phyloP scores from a whole-genome alignment of 2,113 vertebrate species.

The Tyto alba region DNA sequence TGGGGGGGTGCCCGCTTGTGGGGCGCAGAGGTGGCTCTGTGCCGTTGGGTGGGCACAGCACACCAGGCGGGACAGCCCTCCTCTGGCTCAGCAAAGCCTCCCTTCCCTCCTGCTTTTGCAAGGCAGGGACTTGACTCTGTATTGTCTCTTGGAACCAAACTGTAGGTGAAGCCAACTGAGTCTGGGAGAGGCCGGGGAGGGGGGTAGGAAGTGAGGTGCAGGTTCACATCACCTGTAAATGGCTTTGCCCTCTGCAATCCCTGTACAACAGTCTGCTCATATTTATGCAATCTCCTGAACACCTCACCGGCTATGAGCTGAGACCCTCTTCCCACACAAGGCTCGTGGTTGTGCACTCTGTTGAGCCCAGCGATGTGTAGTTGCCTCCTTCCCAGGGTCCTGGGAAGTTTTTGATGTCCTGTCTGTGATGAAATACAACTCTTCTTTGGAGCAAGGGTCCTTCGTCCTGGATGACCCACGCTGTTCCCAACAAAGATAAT shows the following conservation, averaged over 20 bases:
- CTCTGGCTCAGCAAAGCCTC: background rate
- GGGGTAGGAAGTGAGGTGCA: background rate
- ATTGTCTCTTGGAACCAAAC: background rate
- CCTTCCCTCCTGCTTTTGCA: background rate
- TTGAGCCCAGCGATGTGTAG: background rate
- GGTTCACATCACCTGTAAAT: background rate
- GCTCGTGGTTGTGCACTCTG: background rate
- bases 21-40: fast-evolving
- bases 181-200: background rate
- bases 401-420: background rate
- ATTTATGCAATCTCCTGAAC: background rate
- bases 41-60: background rate
- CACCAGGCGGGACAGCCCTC: background rate
- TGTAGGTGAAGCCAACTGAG: background rate
- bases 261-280: background rate
- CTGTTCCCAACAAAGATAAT: conserved; percentile 46
- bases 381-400: background rate
- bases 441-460: background rate
- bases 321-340: background rate
- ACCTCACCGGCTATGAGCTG: background rate
- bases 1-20: background rate
- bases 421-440: background rate
- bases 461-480: background rate
- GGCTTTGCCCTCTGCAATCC: background rate
- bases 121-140: background rate